Conservation (phyloP, 2,797 vertebrate genomes). For the Schizothorax lantsangensis region DNA sequence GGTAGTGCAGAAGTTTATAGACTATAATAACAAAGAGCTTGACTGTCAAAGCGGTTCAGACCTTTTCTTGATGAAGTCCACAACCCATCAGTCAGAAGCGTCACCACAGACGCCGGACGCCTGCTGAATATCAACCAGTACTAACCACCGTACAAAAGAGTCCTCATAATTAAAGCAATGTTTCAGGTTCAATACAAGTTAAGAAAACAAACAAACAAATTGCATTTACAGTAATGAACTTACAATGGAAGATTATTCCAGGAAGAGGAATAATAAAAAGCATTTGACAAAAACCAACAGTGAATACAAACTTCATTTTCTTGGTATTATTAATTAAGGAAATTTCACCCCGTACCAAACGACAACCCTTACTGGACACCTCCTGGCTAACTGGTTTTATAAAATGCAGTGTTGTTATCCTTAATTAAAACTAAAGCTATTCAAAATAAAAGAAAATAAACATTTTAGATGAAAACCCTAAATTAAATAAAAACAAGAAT, state of each 20-base stretch:
- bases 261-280: neutral
- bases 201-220: neutral
- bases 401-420: neutral
- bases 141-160: neutral
- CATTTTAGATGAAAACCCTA: neutral
- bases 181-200: neutral
- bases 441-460: neutral
- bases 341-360: neutral
- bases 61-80: slow-evolving; percentile 6
- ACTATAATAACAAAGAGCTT: neutral
- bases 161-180: neutral
- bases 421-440: neutral
- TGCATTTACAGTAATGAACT: neutral
- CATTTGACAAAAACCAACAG: neutral
- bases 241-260: neutral
- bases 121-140: neutral
- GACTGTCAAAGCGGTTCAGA: neutral
- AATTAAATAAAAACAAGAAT: neutral
- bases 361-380: neutral
- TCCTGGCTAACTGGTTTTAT: neutral
- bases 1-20: neutral
- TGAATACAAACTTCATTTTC: neutral
- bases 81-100: neutral
- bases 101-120: neutral
- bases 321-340: neutral